A percentile compares a stretch with the other conserved stretches of the same genome.
phyloP scores from a whole-genome alignment of 2,888 invertebrate genomes.

The Agriopis aurantiaria region DNA sequence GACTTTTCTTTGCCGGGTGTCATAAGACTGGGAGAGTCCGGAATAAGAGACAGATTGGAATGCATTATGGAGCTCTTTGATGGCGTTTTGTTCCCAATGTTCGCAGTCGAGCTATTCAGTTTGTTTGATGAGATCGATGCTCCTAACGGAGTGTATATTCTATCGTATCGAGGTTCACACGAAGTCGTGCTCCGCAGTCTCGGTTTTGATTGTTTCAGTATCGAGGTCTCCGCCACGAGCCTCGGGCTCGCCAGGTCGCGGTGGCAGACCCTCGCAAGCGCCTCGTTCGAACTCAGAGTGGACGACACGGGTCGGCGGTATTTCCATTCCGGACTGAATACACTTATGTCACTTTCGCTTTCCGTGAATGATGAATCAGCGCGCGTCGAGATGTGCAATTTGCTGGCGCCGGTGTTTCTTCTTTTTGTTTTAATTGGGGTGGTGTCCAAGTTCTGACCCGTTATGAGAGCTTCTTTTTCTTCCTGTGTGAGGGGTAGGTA shows the following conservation, averaged over 20 bases:
- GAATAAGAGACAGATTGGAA: slow-evolving; percentile 79
- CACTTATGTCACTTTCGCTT: slow-evolving; percentile 80
- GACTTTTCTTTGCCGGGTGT: slow-evolving; percentile 84
- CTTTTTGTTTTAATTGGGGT: slow-evolving; percentile 66
- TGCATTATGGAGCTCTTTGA: slow-evolving; percentile 73
- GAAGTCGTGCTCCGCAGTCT: slow-evolving; percentile 78
- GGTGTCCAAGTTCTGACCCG: slow-evolving; percentile 65
- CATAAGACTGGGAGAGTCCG: slow-evolving; percentile 80
- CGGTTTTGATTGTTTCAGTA: slow-evolving; percentile 70
- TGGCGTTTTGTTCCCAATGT: slow-evolving; percentile 67
- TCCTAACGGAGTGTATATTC: slow-evolving; percentile 77
- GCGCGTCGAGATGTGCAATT: slow-evolving; percentile 66
- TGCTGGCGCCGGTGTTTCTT: slow-evolving; percentile 65
- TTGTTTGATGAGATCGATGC: slow-evolving; percentile 75
- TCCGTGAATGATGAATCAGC: slow-evolving; percentile 78
- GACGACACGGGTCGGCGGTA: slow-evolving; percentile 78
- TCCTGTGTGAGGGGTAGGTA: slow-evolving; percentile 84
- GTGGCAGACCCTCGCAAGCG: slow-evolving; percentile 72
- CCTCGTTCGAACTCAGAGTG: slow-evolving; percentile 78
- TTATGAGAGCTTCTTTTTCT: slow-evolving; percentile 79
- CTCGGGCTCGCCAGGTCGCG: slow-evolving; percentile 76
- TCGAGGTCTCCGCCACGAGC: slow-evolving; percentile 72
- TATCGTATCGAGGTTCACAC: slow-evolving; percentile 79
- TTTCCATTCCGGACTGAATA: slow-evolving; percentile 73
- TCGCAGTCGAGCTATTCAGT: slow-evolving; percentile 72